A percentile compares a stretch with the other conserved stretches of the same genome.
phyloP scores from a whole-genome alignment of 2,113 vertebrate genomes.

The Bucco capensis region DNA sequence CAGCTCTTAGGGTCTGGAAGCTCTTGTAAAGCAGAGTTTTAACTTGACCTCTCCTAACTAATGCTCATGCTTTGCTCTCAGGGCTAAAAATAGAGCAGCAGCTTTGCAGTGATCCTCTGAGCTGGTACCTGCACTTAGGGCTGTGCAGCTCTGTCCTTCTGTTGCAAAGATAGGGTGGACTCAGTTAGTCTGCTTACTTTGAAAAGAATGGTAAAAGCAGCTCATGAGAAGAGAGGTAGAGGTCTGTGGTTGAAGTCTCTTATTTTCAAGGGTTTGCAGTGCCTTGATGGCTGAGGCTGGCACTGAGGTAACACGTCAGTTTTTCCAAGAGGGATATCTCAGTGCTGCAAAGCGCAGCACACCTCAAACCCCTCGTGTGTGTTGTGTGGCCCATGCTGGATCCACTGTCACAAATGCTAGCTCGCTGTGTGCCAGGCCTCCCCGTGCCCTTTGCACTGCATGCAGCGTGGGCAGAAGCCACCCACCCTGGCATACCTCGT shows the following conservation, averaged over 20 bases:
- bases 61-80: fast-evolving
- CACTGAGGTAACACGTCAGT: fast-evolving
- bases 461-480: not conserved
- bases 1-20: not conserved
- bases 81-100: not conserved
- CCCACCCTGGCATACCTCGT: fast-evolving
- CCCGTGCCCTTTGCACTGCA: not conserved
- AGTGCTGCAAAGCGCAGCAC: not conserved
- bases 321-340: not conserved
- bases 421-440: not conserved
- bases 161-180: not conserved
- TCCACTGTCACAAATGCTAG: fast-evolving
- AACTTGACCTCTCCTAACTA: not conserved
- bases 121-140: not conserved
- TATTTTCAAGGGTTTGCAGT: fast-evolving
- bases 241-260: fast-evolving
- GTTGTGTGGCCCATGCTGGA: not conserved
- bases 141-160: not conserved
- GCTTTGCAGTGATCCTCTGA: not conserved
- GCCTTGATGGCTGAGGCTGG: not conserved
- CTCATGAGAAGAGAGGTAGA: fast-evolving
- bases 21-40: not conserved
- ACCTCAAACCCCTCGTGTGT: fast-evolving
- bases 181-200: not conserved
- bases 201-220: fast-evolving